These are phyloP conservation scores for Aphaenogaster floridana DNA, from an alignment of 1,140 invertebrate genomes.

Conservation along the genomic window DNA sequence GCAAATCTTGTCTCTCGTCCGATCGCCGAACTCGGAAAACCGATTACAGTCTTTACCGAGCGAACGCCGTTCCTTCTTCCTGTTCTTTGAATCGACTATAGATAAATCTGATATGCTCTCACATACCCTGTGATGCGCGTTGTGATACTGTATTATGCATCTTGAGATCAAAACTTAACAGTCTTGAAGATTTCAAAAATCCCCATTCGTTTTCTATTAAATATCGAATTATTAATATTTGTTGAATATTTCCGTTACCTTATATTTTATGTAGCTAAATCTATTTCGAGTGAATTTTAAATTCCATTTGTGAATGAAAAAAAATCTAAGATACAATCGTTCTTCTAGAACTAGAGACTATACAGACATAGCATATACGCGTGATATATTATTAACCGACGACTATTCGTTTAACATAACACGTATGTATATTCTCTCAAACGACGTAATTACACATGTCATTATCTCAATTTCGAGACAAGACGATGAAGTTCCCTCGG, in stretches of 20 bases:
- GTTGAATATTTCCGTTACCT: background rate
- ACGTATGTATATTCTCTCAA: conserved; percentile 19
- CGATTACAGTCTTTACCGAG: conserved; percentile 53
- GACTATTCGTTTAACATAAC: background rate
- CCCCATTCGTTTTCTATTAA: background rate
- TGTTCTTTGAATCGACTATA: background rate
- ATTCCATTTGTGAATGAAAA: background rate
- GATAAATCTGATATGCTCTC: background rate
- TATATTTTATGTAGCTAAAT: background rate
- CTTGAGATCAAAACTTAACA: conserved; percentile 1
- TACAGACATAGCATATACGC: background rate
- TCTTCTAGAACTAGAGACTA: background rate
- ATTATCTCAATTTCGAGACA: conserved; percentile 38
- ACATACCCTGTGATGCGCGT: background rate
- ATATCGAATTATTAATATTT: background rate
- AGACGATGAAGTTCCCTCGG: conserved; percentile 21
- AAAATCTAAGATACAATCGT: background rate
- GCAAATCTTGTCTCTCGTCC: conserved; percentile 55
- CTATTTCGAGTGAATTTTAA: background rate
- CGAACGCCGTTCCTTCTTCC: conserved; percentile 18
- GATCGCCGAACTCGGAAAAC: conserved; percentile 51
- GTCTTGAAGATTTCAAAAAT: background rate
- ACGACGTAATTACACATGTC: conserved; percentile 47
- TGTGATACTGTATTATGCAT: background rate
- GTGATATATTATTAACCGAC: background rate